These are phyloP conservation scores for Chrysomela aeneicollis DNA, from an alignment of 2,888 invertebrate genomes.

Conservation along the genomic window DNA sequence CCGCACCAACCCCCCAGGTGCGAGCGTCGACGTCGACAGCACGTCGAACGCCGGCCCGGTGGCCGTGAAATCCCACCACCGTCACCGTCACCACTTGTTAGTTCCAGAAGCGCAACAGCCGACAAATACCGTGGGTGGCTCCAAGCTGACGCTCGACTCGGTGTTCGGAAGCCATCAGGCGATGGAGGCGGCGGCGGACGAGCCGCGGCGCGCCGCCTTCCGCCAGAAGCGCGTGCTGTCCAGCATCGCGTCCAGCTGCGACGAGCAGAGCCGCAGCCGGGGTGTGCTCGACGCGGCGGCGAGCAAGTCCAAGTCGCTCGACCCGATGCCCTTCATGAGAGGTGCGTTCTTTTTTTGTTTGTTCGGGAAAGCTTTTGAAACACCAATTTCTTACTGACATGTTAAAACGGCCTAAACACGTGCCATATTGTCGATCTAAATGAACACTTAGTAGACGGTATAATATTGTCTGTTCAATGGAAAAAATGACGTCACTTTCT, in stretches of 20 bases:
- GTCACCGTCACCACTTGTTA: conserved; percentile 63
- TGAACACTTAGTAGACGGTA: too few relatives aligned
- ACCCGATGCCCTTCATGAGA: conserved; percentile 66
- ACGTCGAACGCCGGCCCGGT: conserved; percentile 65
- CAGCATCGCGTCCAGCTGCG: conserved; percentile 72
- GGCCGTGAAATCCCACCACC: conserved; percentile 59
- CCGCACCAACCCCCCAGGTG: conserved; percentile 51
- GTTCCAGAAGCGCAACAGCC: conserved; percentile 61
- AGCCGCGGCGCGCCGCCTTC: conserved; percentile 42
- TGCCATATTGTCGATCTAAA: too few relatives aligned
- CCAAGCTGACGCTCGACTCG: conserved; percentile 63
- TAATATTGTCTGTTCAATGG: too few relatives aligned
- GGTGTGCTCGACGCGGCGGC: conserved; percentile 57
- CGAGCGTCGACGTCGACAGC: conserved; percentile 65
- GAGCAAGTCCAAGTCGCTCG: conserved; percentile 72
- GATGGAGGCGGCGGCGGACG: conserved; percentile 47
- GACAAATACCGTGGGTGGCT: conserved; percentile 61
- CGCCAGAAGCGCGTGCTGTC: conserved; percentile 67
- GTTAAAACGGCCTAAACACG: too few relatives aligned
- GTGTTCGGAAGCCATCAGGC: conserved; percentile 58
- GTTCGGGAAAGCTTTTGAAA: too few relatives aligned
- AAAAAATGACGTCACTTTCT: too few relatives aligned
- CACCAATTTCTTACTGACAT: too few relatives aligned
- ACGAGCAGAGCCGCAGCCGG: conserved; percentile 61
- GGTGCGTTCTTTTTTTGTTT: conserved; percentile 10